phyloP scores from a whole-genome alignment of 2,113 vertebrate species.

The Motacilla tschutschensis region DNA sequence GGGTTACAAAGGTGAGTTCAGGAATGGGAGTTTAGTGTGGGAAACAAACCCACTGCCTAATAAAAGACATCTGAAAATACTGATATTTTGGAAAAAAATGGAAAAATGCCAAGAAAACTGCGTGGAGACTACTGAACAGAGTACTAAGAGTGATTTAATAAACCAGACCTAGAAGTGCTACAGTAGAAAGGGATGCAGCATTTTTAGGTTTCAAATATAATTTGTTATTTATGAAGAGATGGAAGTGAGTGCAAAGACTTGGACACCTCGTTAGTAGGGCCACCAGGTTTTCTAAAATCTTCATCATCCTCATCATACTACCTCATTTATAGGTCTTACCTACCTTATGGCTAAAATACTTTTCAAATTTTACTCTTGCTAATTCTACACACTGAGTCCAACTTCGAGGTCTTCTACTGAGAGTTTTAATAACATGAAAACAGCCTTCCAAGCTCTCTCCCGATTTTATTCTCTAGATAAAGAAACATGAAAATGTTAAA shows the following conservation, averaged over 20 bases:
- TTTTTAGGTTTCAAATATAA: background rate
- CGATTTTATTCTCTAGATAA: constrained; percentile 84
- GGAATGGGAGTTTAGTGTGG: fast-evolving
- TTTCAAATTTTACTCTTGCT: constrained; percentile 95
- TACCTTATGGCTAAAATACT: constrained; percentile 98
- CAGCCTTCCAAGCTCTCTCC: constrained; percentile 93
- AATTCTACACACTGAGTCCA: constrained; percentile 89
- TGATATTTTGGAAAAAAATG: background rate
- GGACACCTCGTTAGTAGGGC: background rate
- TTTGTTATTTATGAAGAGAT: background rate
- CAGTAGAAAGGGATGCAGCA: background rate
- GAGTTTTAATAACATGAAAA: constrained; percentile 93
- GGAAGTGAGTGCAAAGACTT: background rate
- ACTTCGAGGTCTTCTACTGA: constrained; percentile 86
- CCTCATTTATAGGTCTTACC: background rate
- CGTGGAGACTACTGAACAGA: background rate
- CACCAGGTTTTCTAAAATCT: background rate
- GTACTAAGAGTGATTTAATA: background rate
- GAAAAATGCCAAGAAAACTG: background rate
- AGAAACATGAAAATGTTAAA: background rate
- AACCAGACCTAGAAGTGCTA: background rate
- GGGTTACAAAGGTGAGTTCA: background rate
- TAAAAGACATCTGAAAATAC: background rate
- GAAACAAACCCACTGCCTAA: background rate
- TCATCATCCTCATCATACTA: background rate